These are phyloP conservation scores for Mesorhabditis sp. DNA, from an alignment of 2,888 invertebrate genomes.

Conservation along the genomic window DNA sequence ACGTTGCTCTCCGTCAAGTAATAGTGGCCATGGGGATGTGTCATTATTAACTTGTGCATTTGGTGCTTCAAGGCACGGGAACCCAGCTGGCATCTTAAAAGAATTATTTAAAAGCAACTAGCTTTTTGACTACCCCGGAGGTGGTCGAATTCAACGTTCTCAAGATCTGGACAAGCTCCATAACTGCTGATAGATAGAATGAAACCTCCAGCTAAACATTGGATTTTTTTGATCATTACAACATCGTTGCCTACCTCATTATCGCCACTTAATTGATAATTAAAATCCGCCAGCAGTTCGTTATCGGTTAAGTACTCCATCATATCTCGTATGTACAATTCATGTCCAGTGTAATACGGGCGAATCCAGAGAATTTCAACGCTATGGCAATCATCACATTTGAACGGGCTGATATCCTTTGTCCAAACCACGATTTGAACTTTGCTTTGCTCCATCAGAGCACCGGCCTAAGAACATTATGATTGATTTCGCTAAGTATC, in stretches of 20 bases:
- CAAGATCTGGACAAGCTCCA: neutral
- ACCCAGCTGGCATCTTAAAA: neutral
- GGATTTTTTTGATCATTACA: neutral
- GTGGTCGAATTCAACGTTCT: neutral
- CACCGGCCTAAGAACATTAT: neutral
- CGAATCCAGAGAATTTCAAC: conserved; percentile 46
- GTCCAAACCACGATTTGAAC: conserved; percentile 3
- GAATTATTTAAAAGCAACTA: neutral
- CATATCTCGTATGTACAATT: conserved; percentile 35
- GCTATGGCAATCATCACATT: conserved; percentile 46
- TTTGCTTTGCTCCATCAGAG: neutral
- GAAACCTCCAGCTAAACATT: conserved; percentile 5
- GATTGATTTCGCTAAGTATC: conserved; percentile 1
- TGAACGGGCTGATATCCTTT: conserved; percentile 50
- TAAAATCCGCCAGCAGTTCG: conserved; percentile 42
- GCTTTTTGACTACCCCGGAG: neutral
- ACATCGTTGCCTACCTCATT: conserved; percentile 34
- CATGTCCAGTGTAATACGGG: conserved; percentile 32
- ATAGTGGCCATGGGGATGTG: neutral
- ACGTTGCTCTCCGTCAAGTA: neutral
- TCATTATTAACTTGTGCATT: neutral
- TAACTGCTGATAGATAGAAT: neutral
- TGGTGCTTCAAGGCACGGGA: neutral
- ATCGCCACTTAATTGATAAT: conserved; percentile 40
- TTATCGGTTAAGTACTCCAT: conserved; percentile 44